Percentiles rank a stretch among this genome's conserved stretches.
Evolutionary conservation across 2,113 vertebrate species (phyloP).

Genomic region (Herpetotheres cachinnans): DNA sequence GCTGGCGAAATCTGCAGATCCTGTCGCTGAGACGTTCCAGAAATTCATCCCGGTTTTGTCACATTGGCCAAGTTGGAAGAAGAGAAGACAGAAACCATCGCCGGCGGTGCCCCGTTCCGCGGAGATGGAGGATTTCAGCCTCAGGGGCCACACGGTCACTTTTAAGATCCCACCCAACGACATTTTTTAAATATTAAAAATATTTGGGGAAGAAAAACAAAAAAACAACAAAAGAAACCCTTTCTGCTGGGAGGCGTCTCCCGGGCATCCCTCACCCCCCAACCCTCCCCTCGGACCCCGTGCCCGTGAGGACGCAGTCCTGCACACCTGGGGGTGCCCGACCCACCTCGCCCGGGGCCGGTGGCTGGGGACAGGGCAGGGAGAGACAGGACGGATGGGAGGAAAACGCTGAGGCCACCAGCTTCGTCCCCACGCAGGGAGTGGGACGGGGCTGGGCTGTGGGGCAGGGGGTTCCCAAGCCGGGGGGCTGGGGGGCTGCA

Average conservation of each 20-base stretch:
- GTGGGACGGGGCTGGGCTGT: fast-evolving
- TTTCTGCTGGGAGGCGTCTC: background rate
- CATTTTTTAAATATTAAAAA: background rate
- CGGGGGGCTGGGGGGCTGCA: background rate
- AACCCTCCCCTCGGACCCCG: background rate
- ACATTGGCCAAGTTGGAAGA: background rate
- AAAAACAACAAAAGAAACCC: background rate
- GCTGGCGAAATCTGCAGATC: background rate
- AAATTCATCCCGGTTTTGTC: background rate
- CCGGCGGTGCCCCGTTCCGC: fast-evolving
- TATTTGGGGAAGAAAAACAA: background rate
- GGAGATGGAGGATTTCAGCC: background rate
- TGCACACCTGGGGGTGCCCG: fast-evolving
- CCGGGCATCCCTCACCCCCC: background rate
- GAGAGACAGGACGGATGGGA: background rate
- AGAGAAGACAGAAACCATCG: background rate
- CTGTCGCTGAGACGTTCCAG: background rate
- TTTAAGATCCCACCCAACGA: background rate
- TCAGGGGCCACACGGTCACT: background rate
- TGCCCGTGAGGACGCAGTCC: fast-evolving
- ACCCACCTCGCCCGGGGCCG: background rate
- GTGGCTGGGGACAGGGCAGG: background rate
- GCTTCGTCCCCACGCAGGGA: background rate
- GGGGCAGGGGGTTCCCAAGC: background rate
- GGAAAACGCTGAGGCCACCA: background rate